Evolutionary conservation across 2,797 vertebrate genomes (phyloP), one percentile per base, ranked within the genome.

Genomic region (Gambusia yucatana): DNA sequence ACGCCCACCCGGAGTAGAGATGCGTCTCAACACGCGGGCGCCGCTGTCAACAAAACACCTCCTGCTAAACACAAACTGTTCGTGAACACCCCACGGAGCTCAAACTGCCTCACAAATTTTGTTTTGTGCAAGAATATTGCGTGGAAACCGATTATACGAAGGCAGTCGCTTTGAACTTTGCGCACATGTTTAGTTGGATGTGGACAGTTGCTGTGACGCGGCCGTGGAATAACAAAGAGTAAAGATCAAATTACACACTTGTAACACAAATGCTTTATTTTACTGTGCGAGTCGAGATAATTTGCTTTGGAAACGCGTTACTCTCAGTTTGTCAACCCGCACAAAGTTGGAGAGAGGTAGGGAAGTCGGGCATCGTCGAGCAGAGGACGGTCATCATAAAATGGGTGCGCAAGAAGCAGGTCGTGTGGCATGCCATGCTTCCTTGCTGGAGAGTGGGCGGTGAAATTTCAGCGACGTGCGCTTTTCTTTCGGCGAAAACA

Each of bases 391-490:
- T 85, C 88, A 39, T 91, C 80, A 87, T 92, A 95, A 95, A 92
- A 94, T 95, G 94, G 94, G 94, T 94, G 95, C 94, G 94, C 92
- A 93, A 83, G 91, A 93, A 94, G 92, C 93, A 92, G 92, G 91
- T 93, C 86, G 91, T 93, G 92, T 93, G 92, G 88, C 90, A 52
- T 92, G 94, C 94, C 93, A 94, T 94, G 93, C 95, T 94, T 92
- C 93, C 95, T 94, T 85, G 87, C 86, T 22, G 87, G 86, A 92
- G 95, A 92, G 95, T 95, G 95, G 95, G 95, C 94, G 95, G 93
- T 82, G 92, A 92, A 92, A 83, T 84, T 71, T 84, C 78, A 86
- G 89, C 88, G 87, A 92, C 87, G 86, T 82, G 87, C 90, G 94
- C 93, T 90, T 92, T 92, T 88, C 73, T 74, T 70, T 94, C 91